Percentiles rank a stretch among this genome's conserved stretches.
Conservation (phyloP, 2,113 vertebrate species). For the Astatoreochromis straeleni region DNA sequence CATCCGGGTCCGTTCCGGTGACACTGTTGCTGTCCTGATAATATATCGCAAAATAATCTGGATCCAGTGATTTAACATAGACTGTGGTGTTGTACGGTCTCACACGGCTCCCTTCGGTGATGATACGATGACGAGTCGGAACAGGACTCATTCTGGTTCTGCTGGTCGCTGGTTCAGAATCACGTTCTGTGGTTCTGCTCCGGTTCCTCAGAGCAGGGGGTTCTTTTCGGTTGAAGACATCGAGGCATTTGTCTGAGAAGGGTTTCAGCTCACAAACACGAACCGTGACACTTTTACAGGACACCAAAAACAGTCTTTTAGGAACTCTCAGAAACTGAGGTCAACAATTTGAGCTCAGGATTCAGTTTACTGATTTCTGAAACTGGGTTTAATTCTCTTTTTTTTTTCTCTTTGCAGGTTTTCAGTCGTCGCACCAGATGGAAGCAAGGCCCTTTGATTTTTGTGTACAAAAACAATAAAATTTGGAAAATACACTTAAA, state of each 20-base stretch:
- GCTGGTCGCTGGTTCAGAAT: background rate
- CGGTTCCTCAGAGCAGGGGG: conserved; percentile 9
- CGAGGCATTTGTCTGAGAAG: conserved; percentile 91
- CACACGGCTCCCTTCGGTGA: conserved; percentile 71
- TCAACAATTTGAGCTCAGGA: background rate
- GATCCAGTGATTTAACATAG: background rate
- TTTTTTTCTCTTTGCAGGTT: conserved; percentile 29
- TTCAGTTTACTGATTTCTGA: background rate
- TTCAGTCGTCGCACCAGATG: background rate
- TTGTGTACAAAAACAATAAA: conserved; percentile 77
- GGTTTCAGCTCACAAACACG: background rate
- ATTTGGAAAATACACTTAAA: conserved; percentile 33
- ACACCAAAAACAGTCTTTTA: background rate
- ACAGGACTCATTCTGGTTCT: conserved; percentile 24
- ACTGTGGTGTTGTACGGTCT: background rate
- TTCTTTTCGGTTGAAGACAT: conserved; percentile 68
- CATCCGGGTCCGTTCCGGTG: rapidly evolving
- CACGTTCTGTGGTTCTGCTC: conserved; percentile 69
- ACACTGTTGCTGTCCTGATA: background rate
- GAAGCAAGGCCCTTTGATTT: conserved; percentile 32
- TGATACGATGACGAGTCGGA: conserved; percentile 83
- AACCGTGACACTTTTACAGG: background rate
- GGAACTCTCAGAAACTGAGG: rapidly evolving
- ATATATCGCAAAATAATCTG: background rate
- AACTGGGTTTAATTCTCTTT: rapidly evolving